Evolutionary conservation across 2,888 invertebrate species (phyloP).

Genomic region (Napeogenes inachia): DNA sequence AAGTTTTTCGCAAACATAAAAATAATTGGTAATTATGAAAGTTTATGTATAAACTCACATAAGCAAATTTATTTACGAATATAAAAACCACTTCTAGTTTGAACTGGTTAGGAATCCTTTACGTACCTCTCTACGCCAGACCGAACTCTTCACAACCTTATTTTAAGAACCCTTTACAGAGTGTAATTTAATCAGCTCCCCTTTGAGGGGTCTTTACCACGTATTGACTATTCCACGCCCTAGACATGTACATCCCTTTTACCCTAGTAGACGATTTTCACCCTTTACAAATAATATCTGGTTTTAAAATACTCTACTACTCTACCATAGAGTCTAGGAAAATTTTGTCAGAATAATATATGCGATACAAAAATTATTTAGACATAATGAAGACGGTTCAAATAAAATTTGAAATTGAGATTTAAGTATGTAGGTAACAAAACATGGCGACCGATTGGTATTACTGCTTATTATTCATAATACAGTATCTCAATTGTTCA

Average conservation of each 20-base stretch:
- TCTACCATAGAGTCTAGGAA: no score
- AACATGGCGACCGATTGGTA: constrained; percentile 8
- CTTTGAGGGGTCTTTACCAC: background rate
- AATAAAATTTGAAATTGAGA: background rate
- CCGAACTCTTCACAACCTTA: background rate
- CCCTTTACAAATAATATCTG: no score
- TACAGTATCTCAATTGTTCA: constrained; percentile 21
- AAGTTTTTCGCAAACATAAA: no score
- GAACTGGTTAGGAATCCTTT: background rate
- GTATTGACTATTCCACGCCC: constrained; percentile 5
- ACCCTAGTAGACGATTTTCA: background rate
- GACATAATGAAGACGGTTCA: no score
- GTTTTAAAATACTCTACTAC: no score
- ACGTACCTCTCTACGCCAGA: background rate
- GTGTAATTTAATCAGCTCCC: constrained; percentile 1
- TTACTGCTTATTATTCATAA: constrained; percentile 21
- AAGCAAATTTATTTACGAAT: no score
- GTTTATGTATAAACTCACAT: no score
- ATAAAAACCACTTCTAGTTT: background rate
- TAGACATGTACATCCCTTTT: constrained; percentile 1
- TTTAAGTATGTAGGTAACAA: background rate
- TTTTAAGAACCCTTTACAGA: background rate
- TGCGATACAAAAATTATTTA: no score
- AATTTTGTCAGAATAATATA: no score
- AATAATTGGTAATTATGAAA: no score